These are phyloP conservation scores for Hymenochirus boettgeri DNA, from an alignment of 2,113 vertebrate species.

Conservation along the genomic window DNA sequence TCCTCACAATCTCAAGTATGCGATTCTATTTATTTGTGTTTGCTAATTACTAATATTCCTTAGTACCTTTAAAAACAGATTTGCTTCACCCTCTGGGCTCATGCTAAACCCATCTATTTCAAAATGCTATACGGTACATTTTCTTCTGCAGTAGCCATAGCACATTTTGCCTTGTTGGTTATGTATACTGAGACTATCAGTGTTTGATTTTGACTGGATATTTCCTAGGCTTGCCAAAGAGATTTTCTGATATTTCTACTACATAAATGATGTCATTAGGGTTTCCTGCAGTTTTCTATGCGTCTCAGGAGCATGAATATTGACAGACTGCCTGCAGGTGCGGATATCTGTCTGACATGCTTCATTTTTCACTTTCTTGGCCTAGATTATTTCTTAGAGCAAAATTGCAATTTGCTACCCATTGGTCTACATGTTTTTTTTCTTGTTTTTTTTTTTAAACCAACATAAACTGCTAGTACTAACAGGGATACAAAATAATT, in stretches of 20 bases:
- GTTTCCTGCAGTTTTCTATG: background rate
- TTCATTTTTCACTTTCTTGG: constrained; percentile 7
- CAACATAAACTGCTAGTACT: no score
- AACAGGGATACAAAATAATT: no score
- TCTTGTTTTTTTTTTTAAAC: constrained; percentile 5
- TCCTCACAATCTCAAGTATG: no score
- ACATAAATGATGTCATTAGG: background rate
- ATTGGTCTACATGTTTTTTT: constrained; percentile 6
- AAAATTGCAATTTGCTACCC: background rate
- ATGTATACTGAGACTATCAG: no score
- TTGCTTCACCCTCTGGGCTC: no score
- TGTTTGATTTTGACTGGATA: background rate
- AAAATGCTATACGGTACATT: background rate
- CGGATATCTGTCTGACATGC: constrained; percentile 1
- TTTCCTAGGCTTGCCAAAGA: constrained; percentile 1
- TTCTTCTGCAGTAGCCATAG: background rate
- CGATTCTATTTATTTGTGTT: background rate
- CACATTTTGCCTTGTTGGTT: background rate
- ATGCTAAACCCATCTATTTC: no score
- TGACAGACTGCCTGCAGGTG: constrained; percentile 18
- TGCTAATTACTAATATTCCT: no score
- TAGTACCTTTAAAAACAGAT: no score
- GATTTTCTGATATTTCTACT: background rate
- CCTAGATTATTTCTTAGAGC: background rate
- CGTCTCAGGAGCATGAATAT: background rate